A percentile compares a stretch with the other conserved stretches of the same genome.
These are phyloP conservation scores for Alviniconcha marisindica DNA, from an alignment of 1,140 invertebrate genomes.

Conservation along the genomic window DNA sequence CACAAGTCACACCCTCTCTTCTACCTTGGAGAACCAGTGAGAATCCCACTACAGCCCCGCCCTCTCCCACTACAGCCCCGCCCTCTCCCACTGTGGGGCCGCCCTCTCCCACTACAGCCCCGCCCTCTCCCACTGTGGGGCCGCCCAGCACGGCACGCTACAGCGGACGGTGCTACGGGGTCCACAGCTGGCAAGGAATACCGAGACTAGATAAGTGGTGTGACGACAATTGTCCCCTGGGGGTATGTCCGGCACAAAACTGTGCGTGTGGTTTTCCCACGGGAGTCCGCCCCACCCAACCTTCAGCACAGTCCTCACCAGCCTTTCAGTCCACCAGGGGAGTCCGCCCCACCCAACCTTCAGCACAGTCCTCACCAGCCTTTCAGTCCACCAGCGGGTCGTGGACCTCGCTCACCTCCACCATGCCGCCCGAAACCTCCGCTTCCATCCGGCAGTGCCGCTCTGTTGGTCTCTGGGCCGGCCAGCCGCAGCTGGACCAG, in stretches of 20 bases:
- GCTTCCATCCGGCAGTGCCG: slow-evolving; percentile 17
- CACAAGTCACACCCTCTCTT: neutral
- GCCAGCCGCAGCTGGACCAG: slow-evolving; percentile 7
- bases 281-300: neutral
- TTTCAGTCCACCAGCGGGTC: neutral
- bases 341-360: no score
- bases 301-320: neutral
- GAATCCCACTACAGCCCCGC: no score
- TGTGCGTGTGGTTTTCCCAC: neutral
- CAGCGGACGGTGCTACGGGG: neutral
- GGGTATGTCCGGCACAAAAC: slow-evolving; percentile 4
- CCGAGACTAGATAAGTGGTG: slow-evolving; percentile 21
- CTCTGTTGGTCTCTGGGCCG: slow-evolving; percentile 29
- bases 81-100: neutral
- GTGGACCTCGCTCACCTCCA: neutral
- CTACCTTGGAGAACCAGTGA: no score
- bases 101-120: neutral
- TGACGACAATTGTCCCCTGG: slow-evolving; percentile 20
- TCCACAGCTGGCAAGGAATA: slow-evolving; percentile 33
- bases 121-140: neutral
- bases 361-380: neutral
- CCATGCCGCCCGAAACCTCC: neutral
- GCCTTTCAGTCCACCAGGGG: neutral
- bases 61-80: no score
- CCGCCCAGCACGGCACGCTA: neutral